Evolutionary conservation across 2,113 vertebrate genomes (phyloP), one percentile per base, ranked within the genome.

Genomic region (Alosa alosa): DNA sequence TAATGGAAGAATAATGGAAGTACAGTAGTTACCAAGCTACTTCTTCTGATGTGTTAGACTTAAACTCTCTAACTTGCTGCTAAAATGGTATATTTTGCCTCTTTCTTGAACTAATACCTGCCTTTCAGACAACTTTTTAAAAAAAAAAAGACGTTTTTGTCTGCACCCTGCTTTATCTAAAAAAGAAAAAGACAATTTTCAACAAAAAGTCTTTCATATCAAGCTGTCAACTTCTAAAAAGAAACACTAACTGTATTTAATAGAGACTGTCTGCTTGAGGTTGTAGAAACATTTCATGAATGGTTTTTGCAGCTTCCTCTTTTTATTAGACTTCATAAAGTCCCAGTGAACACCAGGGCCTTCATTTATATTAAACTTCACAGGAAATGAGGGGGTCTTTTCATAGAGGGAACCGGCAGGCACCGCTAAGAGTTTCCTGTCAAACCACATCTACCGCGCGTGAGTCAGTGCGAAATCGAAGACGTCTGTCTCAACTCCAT

Each of bases 321-420:
- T 64, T 72, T 72, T 72, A 72, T 31, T 72, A 72, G 64, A 3
- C n/a, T 72, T 25, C 10, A 13, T 4, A 72, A 36, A 31, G 25
- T 25, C 31, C 25, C n/a, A 13, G 25, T 72, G 64, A 72, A 31
- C 64, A 72, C n/a, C 8, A 72, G 64, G n/a, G 36, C 64, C 13
- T 55, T 55, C 0, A 72, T 72, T 72, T 72, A 25, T 72, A 72
- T 72, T 36, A 11, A 31, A 72, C 64, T 10, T 72, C 64, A 72
- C 64, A 72, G 64, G 64, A 72, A 72, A 72, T 72, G 64, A 72
- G 64, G 64, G 25, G 25, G 64, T 36, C 64, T 72, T 72, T 72
- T 72, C 64, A 31, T 31, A 11, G 8, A 72, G 8, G 64, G 64
- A 36, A 72, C 10, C 3, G 47, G 47, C 47, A 49, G 64, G 64